phyloP scores from a whole-genome alignment of 2,797 vertebrate species.

The Rhynchonycteris naso region DNA sequence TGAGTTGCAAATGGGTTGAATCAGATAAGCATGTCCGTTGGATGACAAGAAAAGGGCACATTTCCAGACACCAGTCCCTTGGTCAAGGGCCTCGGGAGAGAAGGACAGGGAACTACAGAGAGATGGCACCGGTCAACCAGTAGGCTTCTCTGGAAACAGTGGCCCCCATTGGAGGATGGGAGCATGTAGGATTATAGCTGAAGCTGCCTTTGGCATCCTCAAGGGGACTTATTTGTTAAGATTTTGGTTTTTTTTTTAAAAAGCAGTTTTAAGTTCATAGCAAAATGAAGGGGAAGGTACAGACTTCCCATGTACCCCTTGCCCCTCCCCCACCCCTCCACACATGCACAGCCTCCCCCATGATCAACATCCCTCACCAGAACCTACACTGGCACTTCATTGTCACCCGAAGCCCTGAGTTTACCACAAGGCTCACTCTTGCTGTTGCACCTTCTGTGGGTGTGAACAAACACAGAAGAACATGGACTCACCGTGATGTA shows the following conservation, averaged over 20 bases:
- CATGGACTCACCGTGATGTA: accelerated
- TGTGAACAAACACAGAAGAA: neutral
- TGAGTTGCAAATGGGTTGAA: conserved; percentile 50
- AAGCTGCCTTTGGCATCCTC: neutral
- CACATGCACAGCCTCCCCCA: neutral
- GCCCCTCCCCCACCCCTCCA: neutral
- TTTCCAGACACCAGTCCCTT: neutral
- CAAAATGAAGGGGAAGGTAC: neutral
- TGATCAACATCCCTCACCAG: accelerated
- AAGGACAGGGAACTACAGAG: neutral
- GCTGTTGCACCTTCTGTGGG: too few relatives aligned
- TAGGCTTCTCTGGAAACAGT: neutral
- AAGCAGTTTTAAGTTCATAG: neutral
- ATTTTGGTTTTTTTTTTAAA: neutral
- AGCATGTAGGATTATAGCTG: neutral
- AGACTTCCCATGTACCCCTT: neutral
- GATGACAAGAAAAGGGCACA: neutral
- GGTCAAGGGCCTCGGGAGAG: neutral
- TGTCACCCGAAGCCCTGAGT: neutral
- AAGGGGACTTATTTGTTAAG: neutral
- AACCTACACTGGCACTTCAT: neutral
- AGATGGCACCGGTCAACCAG: accelerated
- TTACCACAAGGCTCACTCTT: too few relatives aligned
- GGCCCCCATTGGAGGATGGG: neutral
- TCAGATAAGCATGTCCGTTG: conserved; percentile 38